phyloP scores from a whole-genome alignment of 53 echinoderm and acorn worm genomes.

The Temnopleurus reevesii region DNA sequence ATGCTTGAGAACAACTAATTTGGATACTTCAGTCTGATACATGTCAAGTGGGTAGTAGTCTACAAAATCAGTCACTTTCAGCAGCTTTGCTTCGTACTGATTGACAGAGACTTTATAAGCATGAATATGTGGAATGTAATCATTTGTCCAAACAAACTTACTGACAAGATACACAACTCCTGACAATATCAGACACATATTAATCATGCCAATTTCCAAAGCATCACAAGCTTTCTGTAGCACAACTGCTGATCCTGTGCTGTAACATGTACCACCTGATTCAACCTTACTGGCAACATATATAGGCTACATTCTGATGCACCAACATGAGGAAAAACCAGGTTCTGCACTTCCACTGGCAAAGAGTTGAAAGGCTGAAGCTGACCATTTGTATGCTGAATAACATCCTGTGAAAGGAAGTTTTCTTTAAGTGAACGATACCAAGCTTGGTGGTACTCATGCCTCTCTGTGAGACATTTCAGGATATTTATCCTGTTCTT shows the following conservation, averaged over 20 bases:
- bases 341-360: constrained; percentile 40
- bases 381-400: constrained; percentile 21
- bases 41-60: no score
- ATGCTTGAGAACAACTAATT: no score
- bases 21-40: no score
- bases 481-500: constrained; percentile 52
- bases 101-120: no score
- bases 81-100: no score
- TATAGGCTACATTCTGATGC: not conserved
- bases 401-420: constrained; percentile 40
- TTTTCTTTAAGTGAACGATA: constrained; percentile 23
- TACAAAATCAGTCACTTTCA: no score
- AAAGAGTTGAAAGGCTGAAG: constrained; percentile 31
- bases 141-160: no score
- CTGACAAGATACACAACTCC: no score
- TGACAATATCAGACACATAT: not conserved
- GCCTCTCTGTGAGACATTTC: constrained; percentile 53
- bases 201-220: constrained; percentile 12
- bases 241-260: constrained; percentile 11
- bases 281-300: constrained; percentile 23
- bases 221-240: constrained; percentile 20
- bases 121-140: no score
- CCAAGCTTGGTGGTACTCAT: constrained; percentile 57
- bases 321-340: constrained; percentile 32
- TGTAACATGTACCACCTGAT: constrained; percentile 25